Conservation (phyloP, 2,888 invertebrate genomes). For the Serrognathus titanus region DNA sequence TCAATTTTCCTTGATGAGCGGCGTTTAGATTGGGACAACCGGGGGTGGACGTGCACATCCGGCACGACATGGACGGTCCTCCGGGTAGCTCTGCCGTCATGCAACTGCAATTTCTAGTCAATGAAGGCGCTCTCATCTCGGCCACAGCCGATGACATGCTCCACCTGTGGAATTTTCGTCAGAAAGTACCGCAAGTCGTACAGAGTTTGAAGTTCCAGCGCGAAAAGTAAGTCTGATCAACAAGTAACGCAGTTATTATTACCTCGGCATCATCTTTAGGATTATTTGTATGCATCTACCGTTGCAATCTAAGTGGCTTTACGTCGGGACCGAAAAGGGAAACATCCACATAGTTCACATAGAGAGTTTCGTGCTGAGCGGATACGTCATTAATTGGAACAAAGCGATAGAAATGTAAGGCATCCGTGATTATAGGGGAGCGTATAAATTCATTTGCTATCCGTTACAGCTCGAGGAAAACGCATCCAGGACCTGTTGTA, state of each 20-base stretch:
- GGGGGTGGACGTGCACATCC: constrained; percentile 92
- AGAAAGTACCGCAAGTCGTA: constrained; percentile 90
- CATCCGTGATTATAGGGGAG: constrained; percentile 18
- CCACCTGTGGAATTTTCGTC: constrained; percentile 96
- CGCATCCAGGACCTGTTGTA: constrained; percentile 94
- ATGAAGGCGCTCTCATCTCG: constrained; percentile 95
- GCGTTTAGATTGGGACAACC: constrained; percentile 84
- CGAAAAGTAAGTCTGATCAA: constrained; percentile 68
- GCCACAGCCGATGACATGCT: constrained; percentile 94
- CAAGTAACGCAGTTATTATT: neutral
- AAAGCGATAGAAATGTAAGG: constrained; percentile 99
- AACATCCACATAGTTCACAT: constrained; percentile 97
- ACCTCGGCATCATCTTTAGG: constrained; percentile 53
- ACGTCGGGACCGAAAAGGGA: constrained; percentile 96
- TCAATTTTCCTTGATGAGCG: constrained; percentile 43
- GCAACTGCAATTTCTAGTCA: constrained; percentile 91
- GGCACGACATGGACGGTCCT: constrained; percentile 67
- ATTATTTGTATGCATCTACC: constrained; percentile 94
- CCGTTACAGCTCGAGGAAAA: constrained; percentile 81
- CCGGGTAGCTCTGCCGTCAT: constrained; percentile 69
- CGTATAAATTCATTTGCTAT: neutral
- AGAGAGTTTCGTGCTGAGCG: constrained; percentile 92
- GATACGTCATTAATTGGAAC: constrained; percentile 99
- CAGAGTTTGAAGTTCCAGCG: constrained; percentile 97
- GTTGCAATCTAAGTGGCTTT: constrained; percentile 97